Evolutionary conservation across 2,888 invertebrate species (phyloP).

Genomic region (Troilus luridus): DNA sequence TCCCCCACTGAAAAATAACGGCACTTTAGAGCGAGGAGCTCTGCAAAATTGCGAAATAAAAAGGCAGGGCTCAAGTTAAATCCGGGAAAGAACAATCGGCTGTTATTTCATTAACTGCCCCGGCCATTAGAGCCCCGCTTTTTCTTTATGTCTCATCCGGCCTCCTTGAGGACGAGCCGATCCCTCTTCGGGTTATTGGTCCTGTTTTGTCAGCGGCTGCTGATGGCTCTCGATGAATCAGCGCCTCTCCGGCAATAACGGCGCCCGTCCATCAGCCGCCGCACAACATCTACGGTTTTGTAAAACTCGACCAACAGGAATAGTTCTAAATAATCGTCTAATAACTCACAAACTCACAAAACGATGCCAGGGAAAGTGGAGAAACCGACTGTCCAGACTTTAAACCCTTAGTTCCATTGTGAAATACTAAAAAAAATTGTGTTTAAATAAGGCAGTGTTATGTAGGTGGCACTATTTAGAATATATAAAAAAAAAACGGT

Average conservation of each 20-base stretch:
- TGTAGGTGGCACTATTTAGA: too few species aligned
- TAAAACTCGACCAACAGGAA: neutral
- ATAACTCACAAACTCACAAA: neutral
- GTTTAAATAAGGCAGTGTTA: too few species aligned
- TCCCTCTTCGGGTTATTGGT: neutral
- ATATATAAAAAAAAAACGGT: too few species aligned
- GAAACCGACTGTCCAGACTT: neutral
- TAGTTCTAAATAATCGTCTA: too few species aligned
- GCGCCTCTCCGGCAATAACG: neutral
- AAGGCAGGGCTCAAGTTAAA: slow-evolving; percentile 33
- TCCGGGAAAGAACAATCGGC: slow-evolving; percentile 52
- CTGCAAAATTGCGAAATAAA: slow-evolving; percentile 43
- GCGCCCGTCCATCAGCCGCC: neutral
- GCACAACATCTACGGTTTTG: neutral
- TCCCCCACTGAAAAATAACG: slow-evolving; percentile 36
- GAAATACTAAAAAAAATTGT: too few species aligned
- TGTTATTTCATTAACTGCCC: slow-evolving; percentile 54
- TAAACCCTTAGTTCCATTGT: too few species aligned
- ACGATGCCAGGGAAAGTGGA: neutral
- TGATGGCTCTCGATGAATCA: neutral
- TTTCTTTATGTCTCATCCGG: slow-evolving; percentile 43
- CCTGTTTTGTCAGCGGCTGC: slow-evolving; percentile 18
- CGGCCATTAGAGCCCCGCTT: slow-evolving; percentile 29
- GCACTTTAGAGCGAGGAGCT: slow-evolving; percentile 17
- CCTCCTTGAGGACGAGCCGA: slow-evolving; percentile 6